Evolutionary conservation across 2,888 invertebrate genomes (phyloP).

Genomic region (Altica lythri): DNA sequence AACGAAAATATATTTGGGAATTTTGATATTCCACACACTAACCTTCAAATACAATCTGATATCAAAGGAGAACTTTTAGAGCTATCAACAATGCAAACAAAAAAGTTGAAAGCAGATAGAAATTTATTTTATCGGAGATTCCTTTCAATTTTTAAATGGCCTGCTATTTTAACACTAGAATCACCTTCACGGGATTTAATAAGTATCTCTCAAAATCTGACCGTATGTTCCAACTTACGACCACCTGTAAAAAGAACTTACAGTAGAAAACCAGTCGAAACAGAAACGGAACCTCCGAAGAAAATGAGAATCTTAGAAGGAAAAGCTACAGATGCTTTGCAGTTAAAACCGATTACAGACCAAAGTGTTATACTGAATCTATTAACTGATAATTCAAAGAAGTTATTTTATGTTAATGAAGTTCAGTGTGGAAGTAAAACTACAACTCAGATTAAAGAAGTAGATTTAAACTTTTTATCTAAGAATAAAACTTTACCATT

Average conservation of each 20-base stretch:
- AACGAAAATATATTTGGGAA: conserved; percentile 14
- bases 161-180: conserved; percentile 35
- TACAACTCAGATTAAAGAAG: conserved; percentile 24
- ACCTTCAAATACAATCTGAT: no score
- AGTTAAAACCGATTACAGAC: conserved; percentile 30
- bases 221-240: background rate
- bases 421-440: conserved; percentile 20
- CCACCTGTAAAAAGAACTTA: conserved; percentile 23
- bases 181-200: conserved; percentile 17
- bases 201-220: conserved; percentile 2
- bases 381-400: conserved; percentile 30
- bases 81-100: background rate
- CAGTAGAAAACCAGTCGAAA: conserved; percentile 6
- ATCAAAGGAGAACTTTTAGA: background rate
- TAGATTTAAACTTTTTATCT: conserved; percentile 6
- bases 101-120: conserved; percentile 21
- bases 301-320: conserved; percentile 9
- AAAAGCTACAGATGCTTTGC: conserved; percentile 10
- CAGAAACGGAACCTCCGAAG: background rate
- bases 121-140: conserved; percentile 36
- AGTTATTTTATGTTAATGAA: conserved; percentile 30
- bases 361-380: conserved; percentile 34
- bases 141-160: conserved; percentile 37
- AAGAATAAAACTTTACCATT: no score
- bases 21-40: background rate